Evolutionary conservation across 1,140 invertebrate genomes (phyloP), one percentile per base, ranked within the genome.

Genomic region (Hormaphis cornu): DNA sequence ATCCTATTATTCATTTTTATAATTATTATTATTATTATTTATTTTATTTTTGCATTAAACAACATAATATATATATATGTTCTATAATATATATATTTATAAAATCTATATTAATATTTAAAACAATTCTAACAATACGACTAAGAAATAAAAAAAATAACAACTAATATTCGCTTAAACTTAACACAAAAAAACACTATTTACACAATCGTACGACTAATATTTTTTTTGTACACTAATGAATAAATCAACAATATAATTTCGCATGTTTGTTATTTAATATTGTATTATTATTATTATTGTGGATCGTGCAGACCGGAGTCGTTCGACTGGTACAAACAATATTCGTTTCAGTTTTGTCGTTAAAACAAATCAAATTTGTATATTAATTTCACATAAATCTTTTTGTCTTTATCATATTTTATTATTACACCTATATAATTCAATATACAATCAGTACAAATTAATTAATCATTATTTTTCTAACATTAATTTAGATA

Each of bases 401-500:
- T 30, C n/a, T 54, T 44, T 63, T n/a, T 44, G 42, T 61, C 16
- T n/a, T 16, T n/a, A 46, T 46, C 12, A 8, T 6, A n/a, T 46
- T 46, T 46, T 8, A 22, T 28, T 12, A 46, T 12, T 46, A 63
- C 59, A 46, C 24, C 42, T 63, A 63, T 63, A 63, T 46, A 63
- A 63, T 63, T 63, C 59, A 63, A 63, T 63, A 63, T 63, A 63
- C 59, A 63, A 46, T 63, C 26, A 63, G 59, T 63, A 63, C 59
- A 63, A 63, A 48, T 48, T 33, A 63, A 30, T 63, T 63, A 63
- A 63, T 63, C 42, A 63, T 48, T 63, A 63, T 46, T 63, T 59
- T 63, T 63, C 59, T 63, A 63, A 63, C 48, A 46, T 46, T 63
- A 63, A 63, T 63, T 63, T 63, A 63, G 59, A 63, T 48, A 63